Evolutionary conservation across 2,797 vertebrate species (phyloP).

Genomic region (Thripadectes ignobilis): DNA sequence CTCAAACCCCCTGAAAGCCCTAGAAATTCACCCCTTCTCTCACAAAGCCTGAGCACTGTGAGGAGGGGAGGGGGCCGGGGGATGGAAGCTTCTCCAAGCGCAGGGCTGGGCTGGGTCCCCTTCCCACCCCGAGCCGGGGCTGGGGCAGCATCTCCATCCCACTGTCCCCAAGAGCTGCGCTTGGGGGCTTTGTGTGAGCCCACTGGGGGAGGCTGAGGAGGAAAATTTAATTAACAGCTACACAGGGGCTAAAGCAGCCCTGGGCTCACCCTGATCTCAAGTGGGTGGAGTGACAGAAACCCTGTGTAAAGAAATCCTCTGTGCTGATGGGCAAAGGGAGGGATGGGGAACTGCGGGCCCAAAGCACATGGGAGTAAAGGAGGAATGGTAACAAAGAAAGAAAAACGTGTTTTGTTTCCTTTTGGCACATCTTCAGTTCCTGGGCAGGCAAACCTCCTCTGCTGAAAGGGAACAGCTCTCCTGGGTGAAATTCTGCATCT

Average conservation of each 20-base stretch:
- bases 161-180: accelerated
- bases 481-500: background rate
- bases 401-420: background rate
- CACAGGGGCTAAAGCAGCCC: background rate
- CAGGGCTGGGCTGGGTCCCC: background rate
- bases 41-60: conserved; percentile 20
- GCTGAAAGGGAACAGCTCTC: background rate
- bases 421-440: background rate
- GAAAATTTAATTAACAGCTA: background rate
- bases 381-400: background rate
- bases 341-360: background rate
- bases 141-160: background rate
- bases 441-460: background rate
- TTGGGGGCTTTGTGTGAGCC: background rate
- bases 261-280: accelerated
- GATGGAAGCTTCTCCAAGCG: background rate
- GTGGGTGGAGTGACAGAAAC: background rate
- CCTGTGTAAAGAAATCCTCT: background rate
- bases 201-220: background rate
- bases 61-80: background rate
- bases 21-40: conserved; percentile 11
- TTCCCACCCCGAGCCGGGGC: background rate
- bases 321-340: background rate
- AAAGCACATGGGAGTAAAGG: background rate
- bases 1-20: conserved; percentile 14